phyloP scores from a whole-genome alignment of 2,797 vertebrate species.

The Pseudotriccus pelzelni region DNA sequence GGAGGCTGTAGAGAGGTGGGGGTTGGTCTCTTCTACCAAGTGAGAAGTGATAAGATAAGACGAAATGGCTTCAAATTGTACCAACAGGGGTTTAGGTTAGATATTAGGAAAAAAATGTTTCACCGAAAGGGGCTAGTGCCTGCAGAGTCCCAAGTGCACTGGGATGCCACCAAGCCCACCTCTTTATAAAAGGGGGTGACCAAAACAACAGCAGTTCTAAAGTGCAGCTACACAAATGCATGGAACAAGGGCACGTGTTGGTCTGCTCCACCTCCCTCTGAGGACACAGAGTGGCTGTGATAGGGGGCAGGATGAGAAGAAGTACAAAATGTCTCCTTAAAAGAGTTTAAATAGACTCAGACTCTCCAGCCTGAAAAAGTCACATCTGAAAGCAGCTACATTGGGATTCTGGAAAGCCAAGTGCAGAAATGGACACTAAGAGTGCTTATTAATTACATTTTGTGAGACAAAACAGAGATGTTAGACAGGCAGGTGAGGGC shows the following conservation, averaged over 20 bases:
- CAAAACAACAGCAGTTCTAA: not conserved
- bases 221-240: not conserved
- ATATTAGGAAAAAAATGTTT: not conserved
- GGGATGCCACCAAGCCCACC: not conserved
- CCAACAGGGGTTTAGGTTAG: not conserved
- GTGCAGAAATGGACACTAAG: not conserved
- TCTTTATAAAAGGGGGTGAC: not conserved
- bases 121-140: not conserved
- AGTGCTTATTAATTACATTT: not conserved
- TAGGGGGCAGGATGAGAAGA: not conserved
- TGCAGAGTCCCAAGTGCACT: not conserved
- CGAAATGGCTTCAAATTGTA: not conserved
- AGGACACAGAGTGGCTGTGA: not conserved
- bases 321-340: not conserved
- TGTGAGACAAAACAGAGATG: not conserved
- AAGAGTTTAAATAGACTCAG: not conserved
- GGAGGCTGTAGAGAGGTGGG: too few species aligned
- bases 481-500: not conserved
- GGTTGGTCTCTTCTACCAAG: not conserved
- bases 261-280: not conserved
- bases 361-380: not conserved
- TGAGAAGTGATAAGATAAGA: not conserved
- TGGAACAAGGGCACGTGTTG: not conserved
- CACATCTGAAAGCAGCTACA: not conserved
- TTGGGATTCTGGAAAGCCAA: not conserved